These are phyloP conservation scores for Brachyhypopomus occidentalis DNA, from an alignment of 2,113 vertebrate genomes.

Conservation along the genomic window DNA sequence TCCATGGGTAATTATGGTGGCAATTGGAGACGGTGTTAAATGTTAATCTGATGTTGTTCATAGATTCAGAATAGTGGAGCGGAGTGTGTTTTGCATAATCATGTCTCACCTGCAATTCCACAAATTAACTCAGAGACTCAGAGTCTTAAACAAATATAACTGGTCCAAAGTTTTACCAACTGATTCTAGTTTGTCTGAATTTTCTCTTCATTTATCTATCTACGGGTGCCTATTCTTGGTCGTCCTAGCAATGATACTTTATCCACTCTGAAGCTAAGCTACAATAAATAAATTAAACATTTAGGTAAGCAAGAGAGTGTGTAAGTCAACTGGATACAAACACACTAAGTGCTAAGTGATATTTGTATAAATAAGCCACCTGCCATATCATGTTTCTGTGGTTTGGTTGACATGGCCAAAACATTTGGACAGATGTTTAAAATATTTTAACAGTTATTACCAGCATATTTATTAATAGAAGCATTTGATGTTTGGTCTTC, in stretches of 20 bases:
- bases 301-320: background rate
- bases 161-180: background rate
- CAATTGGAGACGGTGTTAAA: background rate
- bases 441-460: background rate
- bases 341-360: background rate
- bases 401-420: background rate
- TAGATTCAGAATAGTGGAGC: background rate
- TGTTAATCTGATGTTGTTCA: background rate
- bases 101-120: background rate
- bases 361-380: background rate
- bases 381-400: background rate
- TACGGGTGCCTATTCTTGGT: background rate
- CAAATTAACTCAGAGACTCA: background rate
- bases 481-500: background rate
- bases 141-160: conserved; percentile 8
- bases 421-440: conserved; percentile 2
- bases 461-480: background rate
- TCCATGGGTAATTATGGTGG: background rate
- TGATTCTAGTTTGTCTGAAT: too few species aligned
- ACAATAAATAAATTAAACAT: conserved; percentile 8
- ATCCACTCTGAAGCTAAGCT: conserved; percentile 2
- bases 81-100: background rate
- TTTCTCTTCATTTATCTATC: background rate
- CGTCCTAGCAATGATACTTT: background rate
- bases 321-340: background rate